Base-by-base conservation (phyloP, 2,113 vertebrate genomes). In the Chamaea fasciata region DNA sequence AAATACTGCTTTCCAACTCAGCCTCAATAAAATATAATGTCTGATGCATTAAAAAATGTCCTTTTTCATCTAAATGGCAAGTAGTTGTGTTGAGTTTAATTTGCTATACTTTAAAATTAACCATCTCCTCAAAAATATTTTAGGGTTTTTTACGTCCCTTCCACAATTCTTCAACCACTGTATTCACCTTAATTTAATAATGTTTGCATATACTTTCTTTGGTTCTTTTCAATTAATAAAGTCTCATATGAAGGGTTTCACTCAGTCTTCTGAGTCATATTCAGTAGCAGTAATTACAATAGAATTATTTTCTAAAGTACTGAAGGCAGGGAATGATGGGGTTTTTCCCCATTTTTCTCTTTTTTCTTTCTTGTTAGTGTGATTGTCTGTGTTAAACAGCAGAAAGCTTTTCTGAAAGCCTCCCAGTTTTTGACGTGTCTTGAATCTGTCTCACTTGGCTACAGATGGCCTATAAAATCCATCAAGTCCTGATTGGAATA, bases 401-500 rank as follows among this genome's bases (percentile, higher is more conserved):
- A 71, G 46, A 92, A 92, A 89, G 75, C 55, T 80, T 91, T 95
- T 73, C 57, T 81, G 47, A 93, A 97, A 95, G 55, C 31, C 30
- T 62, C 7, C 3, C 53, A 50, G n/a, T 63, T 94, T 96, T 94
- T 92, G 69, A 95, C 95, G 85, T 87, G 83, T 86, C 83, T 92
- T 92, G 76, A 92, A 84, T 97, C 68, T 83, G 77, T 94, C 89
- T 96, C 83, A 92, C 92, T 96, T 96, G 73, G 78, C 83, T 95
- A 94, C 95, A 96, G 92, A 97, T 96, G 90, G 86, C 60, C 82
- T 97, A 97, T 97, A 95, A 98, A 97, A 97, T 95, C 95, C 90
- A 96, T 96, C 96, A 96, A 92, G 75, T 90, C 77, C 91, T 97
- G 94, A 97, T 93, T 98, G 96, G 92, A 97, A 97, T 71, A 97